Evolutionary conservation across 1,140 invertebrate genomes (phyloP), one percentile per base, ranked within the genome.

Genomic region (Drosophila arizonae): DNA sequence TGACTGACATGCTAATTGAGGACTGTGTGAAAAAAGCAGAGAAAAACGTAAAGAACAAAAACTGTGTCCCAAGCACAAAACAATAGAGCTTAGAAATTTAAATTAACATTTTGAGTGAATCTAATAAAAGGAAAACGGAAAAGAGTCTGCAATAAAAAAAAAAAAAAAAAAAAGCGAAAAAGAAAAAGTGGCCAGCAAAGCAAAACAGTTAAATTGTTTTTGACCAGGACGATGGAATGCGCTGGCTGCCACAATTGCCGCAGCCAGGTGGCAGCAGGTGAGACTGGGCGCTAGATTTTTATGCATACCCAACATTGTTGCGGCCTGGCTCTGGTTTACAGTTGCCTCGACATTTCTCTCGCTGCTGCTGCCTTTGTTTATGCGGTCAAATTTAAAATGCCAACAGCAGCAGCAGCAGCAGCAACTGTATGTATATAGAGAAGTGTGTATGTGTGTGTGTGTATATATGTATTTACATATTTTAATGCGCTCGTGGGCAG

Each of bases 71-170:
- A 41, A 28, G 70, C 54, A 63, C 64, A 69, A 77, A 74, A 87
- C 79, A 87, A 87, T 88, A 67, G 69, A 87, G 69, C 66, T 79
- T 87, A 81, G 73, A 69, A 79, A 88, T 82, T 87, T 79, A 88
- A 82, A 87, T 87, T 76, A 79, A 78, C 79, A 82, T 87, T 86
- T 86, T 87, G 51, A 86, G 79, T 87, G 76, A 79, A 87, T 88
- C 76, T 82, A 86, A 86, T 81, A 79, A 70, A 77, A 62, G 54
- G 41, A 39, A 55, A 72, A 39, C 36, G 36, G 36, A 76, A 56
- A 30, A 36, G 36, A 39, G 10, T 39, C 10, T 39, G 11, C 21
- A 39, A 46, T 9, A 26, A 28, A 10, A 33, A 48, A 51, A 51
- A 3, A 52, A n/a, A 45, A 6, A 8, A 8, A 4, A 15, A 4